Evolutionary conservation across 2,797 vertebrate species (phyloP).

Genomic region (Chaunax sp.): DNA sequence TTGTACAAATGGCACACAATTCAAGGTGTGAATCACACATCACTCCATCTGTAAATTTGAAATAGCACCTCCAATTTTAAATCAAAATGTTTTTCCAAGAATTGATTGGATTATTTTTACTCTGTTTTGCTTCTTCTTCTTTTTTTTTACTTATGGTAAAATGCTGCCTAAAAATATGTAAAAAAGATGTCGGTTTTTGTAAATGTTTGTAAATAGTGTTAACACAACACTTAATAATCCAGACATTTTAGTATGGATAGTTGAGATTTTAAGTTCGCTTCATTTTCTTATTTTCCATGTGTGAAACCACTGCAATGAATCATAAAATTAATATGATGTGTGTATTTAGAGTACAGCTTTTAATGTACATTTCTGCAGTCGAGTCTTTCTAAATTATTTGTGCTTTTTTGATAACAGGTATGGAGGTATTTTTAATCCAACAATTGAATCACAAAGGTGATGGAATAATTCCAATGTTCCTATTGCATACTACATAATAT

Average conservation of each 20-base stretch:
- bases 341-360: conserved; percentile 14
- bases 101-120: neutral
- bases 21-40: neutral
- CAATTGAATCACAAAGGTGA: conserved; percentile 7
- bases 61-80: conserved; percentile 8
- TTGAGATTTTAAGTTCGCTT: conserved; percentile 14
- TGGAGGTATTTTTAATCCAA: conserved; percentile 24
- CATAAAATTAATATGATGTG: neutral
- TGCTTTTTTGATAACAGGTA: conserved; percentile 40
- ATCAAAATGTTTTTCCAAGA: neutral
- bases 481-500: conserved; percentile 6
- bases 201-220: neutral
- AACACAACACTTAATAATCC: conserved; percentile 11
- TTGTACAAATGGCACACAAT: neutral
- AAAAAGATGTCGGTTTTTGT: neutral
- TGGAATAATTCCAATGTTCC: neutral
- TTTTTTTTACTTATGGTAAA: neutral
- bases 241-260: conserved; percentile 5
- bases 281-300: conserved; percentile 11
- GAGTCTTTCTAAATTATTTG: conserved; percentile 28
- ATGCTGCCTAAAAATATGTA: neutral
- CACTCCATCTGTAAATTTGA: neutral
- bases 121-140: neutral
- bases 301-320: neutral
- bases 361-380: neutral